A percentile compares a stretch with the other conserved stretches of the same genome.
Conservation (phyloP, 2,113 vertebrate genomes). For the Lophius piscatorius region DNA sequence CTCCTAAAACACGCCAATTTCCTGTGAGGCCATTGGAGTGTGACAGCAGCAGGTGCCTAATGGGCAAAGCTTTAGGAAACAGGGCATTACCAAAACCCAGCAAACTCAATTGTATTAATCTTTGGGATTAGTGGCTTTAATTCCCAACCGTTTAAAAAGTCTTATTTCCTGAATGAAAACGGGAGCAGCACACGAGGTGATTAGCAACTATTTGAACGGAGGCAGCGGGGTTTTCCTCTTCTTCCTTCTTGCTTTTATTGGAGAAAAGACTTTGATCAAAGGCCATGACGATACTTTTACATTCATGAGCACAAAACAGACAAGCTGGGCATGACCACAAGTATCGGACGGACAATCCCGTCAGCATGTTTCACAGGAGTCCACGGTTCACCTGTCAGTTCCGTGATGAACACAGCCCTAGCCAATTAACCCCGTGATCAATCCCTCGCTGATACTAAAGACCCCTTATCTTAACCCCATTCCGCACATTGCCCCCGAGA, state of each 20-base stretch:
- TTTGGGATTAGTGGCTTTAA: constrained; percentile 75
- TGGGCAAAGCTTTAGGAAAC: constrained; percentile 74
- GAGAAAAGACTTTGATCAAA: not conserved
- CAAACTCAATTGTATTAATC: constrained; percentile 82
- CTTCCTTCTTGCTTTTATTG: constrained; percentile 17
- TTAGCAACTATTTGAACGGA: constrained; percentile 33
- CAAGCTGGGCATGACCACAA: not conserved
- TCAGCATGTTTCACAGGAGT: constrained; percentile 6
- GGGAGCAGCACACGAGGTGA: constrained; percentile 48
- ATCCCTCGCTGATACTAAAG: constrained; percentile 30
- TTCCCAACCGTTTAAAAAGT: constrained; percentile 71
- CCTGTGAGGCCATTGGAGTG: constrained; percentile 57
- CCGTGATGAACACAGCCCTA: constrained; percentile 22
- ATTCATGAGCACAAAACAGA: not conserved
- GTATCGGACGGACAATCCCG: constrained; percentile 3
- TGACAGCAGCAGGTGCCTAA: constrained; percentile 77
- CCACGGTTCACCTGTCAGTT: constrained; percentile 38
- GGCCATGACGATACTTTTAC: not conserved
- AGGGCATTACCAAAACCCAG: constrained; percentile 74
- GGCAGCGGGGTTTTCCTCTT: constrained; percentile 9
- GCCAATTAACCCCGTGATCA: constrained; percentile 61
- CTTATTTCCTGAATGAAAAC: constrained; percentile 67
- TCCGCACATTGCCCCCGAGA: constrained; percentile 28
- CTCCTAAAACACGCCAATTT: constrained; percentile 72
- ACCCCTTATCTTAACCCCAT: constrained; percentile 53